Evolutionary conservation across 2,888 invertebrate species (phyloP).

Genomic region (Oscheius sp.): DNA sequence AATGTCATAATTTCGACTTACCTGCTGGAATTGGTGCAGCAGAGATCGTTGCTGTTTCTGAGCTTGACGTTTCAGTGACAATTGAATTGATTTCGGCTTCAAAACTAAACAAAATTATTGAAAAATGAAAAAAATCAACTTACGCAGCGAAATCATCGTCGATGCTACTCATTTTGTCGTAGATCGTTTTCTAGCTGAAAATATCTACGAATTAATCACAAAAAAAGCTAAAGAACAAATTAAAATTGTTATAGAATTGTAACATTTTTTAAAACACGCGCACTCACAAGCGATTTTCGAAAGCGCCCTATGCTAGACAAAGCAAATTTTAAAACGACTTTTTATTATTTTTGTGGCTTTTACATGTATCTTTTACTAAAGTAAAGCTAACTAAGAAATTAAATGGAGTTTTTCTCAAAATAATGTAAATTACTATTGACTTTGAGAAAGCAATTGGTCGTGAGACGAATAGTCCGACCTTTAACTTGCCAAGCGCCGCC

Average conservation of each 20-base stretch:
- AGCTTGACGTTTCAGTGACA: constrained; percentile 23
- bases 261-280: no score
- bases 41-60: neutral
- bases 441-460: neutral
- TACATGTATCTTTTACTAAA: no score
- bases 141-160: constrained; percentile 60
- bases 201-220: neutral
- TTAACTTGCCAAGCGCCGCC: neutral
- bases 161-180: constrained; percentile 26
- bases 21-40: constrained; percentile 24
- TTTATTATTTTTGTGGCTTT: no score
- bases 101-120: constrained; percentile 34
- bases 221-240: no score
- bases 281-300: no score
- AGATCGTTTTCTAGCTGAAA: neutral
- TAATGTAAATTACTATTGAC: no score
- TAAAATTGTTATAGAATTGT: no score
- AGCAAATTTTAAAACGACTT: no score
- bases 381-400: no score
- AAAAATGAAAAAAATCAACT: constrained; percentile 30
- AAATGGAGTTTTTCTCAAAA: no score
- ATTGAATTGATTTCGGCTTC: constrained; percentile 50
- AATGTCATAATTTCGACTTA: neutral
- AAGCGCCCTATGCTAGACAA: no score
- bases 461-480: no score